Evolutionary conservation across 1,140 invertebrate species (phyloP).

Genomic region (Papilio helenus): DNA sequence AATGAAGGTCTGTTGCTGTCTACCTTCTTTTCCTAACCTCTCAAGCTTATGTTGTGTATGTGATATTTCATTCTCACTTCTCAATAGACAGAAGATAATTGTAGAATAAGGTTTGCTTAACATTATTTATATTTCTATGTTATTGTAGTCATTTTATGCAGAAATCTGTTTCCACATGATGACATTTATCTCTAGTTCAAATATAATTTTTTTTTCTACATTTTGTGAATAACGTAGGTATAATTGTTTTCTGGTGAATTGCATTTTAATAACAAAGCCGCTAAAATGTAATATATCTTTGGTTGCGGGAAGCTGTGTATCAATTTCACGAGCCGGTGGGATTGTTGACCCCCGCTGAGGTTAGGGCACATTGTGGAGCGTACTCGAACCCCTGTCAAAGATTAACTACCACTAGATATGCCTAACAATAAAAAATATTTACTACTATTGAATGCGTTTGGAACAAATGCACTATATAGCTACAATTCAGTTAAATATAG

Average conservation of each 20-base stretch:
- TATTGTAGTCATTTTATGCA: too few relatives aligned
- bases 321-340: constrained; percentile 67
- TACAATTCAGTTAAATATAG: too few relatives aligned
- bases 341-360: constrained; percentile 59
- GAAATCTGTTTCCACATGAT: too few relatives aligned
- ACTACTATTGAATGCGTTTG: too few relatives aligned
- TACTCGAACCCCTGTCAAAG: constrained; percentile 47
- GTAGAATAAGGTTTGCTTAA: too few relatives aligned
- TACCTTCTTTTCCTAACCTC: constrained; percentile 21
- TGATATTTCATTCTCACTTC: too few relatives aligned
- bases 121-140: too few relatives aligned
- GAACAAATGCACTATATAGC: too few relatives aligned
- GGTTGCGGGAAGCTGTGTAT: constrained; percentile 69
- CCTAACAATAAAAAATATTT: neutral
- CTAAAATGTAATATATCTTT: constrained; percentile 61
- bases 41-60: neutral
- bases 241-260: constrained; percentile 40
- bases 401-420: neutral
- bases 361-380: constrained; percentile 47
- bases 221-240: neutral
- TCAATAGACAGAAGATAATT: too few relatives aligned
- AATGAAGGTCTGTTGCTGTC: constrained; percentile 51
- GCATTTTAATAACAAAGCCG: constrained; percentile 59
- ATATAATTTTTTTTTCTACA: too few relatives aligned
- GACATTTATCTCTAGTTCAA: too few relatives aligned